Evolutionary conservation across 2,797 vertebrate genomes (phyloP).

Genomic region (Fratercula arctica): DNA sequence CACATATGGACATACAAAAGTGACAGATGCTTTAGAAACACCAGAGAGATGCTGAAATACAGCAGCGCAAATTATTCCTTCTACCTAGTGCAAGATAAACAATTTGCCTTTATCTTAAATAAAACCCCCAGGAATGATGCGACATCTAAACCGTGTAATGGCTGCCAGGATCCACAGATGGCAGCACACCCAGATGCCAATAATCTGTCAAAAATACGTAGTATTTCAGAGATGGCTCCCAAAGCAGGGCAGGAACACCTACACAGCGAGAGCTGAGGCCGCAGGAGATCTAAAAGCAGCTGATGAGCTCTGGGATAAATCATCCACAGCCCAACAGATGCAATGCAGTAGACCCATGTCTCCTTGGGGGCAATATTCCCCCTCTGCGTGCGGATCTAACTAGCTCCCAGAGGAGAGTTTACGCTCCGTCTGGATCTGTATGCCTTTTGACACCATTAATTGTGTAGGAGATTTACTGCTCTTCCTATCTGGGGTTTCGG

Average conservation of each 20-base stretch:
- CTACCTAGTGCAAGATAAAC: neutral
- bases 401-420: neutral
- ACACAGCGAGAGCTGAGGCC: neutral
- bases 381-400: rapidly evolving
- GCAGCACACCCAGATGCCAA: constrained; percentile 17
- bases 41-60: neutral
- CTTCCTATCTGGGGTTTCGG: neutral
- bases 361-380: rapidly evolving
- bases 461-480: neutral
- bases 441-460: neutral
- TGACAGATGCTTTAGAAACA: neutral
- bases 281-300: neutral
- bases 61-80: neutral
- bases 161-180: neutral
- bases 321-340: neutral
- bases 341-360: rapidly evolving
- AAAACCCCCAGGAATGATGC: neutral
- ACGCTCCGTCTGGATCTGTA: rapidly evolving
- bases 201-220: neutral
- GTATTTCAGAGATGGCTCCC: neutral
- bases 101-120: neutral
- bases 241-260: neutral
- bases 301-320: neutral
- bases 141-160: rapidly evolving
- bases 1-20: neutral